Evolutionary conservation across 2,113 vertebrate genomes (phyloP), one percentile per base, ranked within the genome.

Genomic region (Fulmarus glacialis): DNA sequence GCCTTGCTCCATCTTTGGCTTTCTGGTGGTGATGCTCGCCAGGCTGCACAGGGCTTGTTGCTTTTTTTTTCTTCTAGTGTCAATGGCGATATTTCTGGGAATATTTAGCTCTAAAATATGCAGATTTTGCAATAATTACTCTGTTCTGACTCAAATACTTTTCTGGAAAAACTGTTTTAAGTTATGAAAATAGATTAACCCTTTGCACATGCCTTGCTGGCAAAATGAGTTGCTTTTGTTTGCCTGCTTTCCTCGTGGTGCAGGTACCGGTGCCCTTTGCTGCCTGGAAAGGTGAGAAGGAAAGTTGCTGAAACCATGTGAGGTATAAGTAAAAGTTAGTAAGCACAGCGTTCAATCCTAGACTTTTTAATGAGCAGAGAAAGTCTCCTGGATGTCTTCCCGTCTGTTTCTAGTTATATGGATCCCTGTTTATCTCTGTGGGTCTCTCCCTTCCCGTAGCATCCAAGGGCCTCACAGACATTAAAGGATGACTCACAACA

Each of bases 51-150:
- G 52, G 15, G 10, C 34, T 82, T 9, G 10, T 13, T 82, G 45
- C 32, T 14, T 42, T 52, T 21, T 23, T 78, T 23, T 2, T 4
- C 21, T 45, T 48, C 50, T 50, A 11, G 34, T 86, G 80, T 23
- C 48, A 56, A 3, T 80, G 56, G 18, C 56, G 82, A 42, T 77
- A 52, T 89, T 96, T 95, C 89, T 94, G 93, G 93, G 87, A 96
- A 96, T 87, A 78, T 95, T 96, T 80, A 90, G 50, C 58, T 92
- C 45, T 77, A 18, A 86, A 90, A 86, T 23, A 94, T 55, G 82
- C 79, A 88, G 79, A 79, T 97, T 96, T 96, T 97, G 96, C 95
- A 95, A 95, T 90, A 84, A 94, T 95, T 93, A 40, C 59, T 88
- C 45, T 27, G 50, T 74, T 91, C 55, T 5, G 29, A 87, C 82